These are phyloP conservation scores for Apamea sordens DNA, from an alignment of 2,888 invertebrate genomes.

Conservation along the genomic window DNA sequence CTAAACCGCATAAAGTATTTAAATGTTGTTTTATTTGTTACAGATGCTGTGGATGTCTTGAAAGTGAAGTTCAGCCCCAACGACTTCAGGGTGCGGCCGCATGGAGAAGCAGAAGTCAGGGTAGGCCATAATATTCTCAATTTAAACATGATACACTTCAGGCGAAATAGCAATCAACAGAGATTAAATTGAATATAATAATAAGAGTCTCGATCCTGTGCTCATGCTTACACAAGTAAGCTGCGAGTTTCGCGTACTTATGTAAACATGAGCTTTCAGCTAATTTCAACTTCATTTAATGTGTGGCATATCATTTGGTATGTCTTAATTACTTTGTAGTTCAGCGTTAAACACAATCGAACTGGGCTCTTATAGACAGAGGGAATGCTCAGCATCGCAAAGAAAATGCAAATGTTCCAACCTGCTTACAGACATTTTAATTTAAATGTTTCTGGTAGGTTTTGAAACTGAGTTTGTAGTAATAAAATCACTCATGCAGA, in stretches of 20 bases:
- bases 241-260: neutral
- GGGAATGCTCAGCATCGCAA: neutral
- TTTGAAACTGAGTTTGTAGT: neutral
- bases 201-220: neutral
- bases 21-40: constrained; percentile 40
- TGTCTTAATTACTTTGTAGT: neutral
- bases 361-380: neutral
- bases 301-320: neutral
- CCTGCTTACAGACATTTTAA: constrained; percentile 6
- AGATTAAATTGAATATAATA: neutral
- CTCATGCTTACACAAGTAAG: no score
- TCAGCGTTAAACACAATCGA: neutral
- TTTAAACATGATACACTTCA: neutral
- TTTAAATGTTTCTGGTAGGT: constrained; percentile 1
- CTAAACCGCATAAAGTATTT: neutral
- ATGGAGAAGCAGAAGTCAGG: constrained; percentile 69
- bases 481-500: neutral
- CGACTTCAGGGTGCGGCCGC: constrained; percentile 70
- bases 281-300: neutral
- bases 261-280: neutral
- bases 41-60: constrained; percentile 75
- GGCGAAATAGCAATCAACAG: neutral
- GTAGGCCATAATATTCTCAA: constrained; percentile 53
- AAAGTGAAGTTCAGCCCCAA: constrained; percentile 76
- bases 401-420: constrained; percentile 11